Conservation (phyloP, 2,888 invertebrate species). For the Aricia artaxerxes region DNA sequence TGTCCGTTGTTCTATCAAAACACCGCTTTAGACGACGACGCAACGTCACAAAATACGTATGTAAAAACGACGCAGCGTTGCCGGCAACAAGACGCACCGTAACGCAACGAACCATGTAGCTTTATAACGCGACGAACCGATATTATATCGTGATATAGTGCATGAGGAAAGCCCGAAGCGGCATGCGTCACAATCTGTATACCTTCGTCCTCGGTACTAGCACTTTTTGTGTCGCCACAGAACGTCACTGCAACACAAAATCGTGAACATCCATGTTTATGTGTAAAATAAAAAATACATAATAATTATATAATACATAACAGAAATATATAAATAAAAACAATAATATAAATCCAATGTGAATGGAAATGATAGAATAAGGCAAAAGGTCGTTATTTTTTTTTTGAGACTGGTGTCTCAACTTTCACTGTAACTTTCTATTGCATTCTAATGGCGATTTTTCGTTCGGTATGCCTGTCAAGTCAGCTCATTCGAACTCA, state of each 20-base stretch:
- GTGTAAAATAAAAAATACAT: not conserved
- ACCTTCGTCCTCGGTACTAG: constrained; percentile 63
- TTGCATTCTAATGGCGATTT: not conserved
- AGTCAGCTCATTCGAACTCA: not conserved
- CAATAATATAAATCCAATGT: not conserved
- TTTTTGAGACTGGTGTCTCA: not conserved
- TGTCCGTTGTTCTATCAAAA: no score
- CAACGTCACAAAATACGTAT: no score
- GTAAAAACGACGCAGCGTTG: not conserved
- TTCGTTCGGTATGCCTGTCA: not conserved
- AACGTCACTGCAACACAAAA: constrained; percentile 73
- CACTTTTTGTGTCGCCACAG: constrained; percentile 66
- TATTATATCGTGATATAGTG: constrained; percentile 4
- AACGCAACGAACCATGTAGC: not conserved
- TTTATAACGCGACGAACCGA: not conserved
- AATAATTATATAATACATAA: constrained; percentile 5
- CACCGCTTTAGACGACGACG: no score
- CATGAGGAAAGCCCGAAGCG: constrained; percentile 28
- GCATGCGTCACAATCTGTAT: constrained; percentile 44
- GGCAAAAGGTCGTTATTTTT: no score
- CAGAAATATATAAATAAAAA: not conserved
- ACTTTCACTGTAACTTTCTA: not conserved
- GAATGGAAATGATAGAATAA: not conserved
- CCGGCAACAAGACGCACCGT: not conserved
- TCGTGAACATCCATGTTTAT: constrained; percentile 37